Evolutionary conservation across 2,113 vertebrate species (phyloP).

Genomic region (Perognathus longimembris): DNA sequence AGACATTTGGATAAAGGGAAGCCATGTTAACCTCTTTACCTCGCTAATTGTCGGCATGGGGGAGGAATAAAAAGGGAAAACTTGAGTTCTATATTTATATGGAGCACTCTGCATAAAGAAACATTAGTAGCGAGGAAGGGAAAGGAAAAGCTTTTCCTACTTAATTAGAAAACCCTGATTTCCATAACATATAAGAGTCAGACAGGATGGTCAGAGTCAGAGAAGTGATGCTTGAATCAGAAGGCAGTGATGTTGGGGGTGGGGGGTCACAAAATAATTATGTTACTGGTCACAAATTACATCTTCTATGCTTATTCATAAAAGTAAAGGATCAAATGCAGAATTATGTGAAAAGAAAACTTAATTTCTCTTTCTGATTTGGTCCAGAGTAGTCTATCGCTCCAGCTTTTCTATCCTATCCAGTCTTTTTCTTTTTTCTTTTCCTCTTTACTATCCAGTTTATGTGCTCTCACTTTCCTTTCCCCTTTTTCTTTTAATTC

Average conservation of each 20-base stretch:
- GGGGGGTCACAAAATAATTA: too few species aligned
- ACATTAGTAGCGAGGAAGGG: neutral
- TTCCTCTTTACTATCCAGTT: neutral
- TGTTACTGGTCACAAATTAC: too few species aligned
- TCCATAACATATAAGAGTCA: too few species aligned
- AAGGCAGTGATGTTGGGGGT: too few species aligned
- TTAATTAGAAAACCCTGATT: conserved; percentile 34
- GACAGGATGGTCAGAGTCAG: too few species aligned
- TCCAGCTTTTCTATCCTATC: neutral
- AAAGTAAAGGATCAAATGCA: too few species aligned
- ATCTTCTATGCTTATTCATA: too few species aligned
- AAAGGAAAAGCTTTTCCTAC: neutral
- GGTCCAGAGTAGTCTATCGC: neutral
- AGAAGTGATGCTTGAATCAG: too few species aligned
- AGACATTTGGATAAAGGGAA: neutral
- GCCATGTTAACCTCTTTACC: neutral
- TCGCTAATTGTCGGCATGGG: neutral
- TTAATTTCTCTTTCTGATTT: neutral
- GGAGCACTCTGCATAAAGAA: neutral
- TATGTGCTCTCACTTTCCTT: neutral
- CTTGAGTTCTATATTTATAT: neutral
- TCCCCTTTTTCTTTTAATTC: neutral
- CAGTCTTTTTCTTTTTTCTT: neutral
- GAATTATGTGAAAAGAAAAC: too few species aligned
- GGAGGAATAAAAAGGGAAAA: neutral